Conservation (phyloP, 2,113 vertebrate genomes). For the Upupa epops region DNA sequence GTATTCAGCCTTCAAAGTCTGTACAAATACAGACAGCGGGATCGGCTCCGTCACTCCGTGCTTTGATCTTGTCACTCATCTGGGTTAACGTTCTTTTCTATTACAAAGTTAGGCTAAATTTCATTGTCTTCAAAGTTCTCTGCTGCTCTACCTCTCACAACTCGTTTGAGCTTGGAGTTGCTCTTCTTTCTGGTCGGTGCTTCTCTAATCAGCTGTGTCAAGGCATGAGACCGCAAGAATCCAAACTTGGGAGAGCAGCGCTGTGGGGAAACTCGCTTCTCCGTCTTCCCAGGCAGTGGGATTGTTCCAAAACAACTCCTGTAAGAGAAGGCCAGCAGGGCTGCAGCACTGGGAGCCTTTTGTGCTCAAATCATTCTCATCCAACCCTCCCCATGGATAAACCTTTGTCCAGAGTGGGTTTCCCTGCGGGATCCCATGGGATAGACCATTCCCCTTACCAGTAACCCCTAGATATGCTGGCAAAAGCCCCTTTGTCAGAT, state of each 20-base stretch:
- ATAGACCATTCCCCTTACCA: neutral
- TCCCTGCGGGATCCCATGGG: neutral
- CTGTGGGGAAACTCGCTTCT: conserved; percentile 7
- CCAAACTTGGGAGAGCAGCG: neutral
- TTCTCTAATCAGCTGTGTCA: conserved; percentile 19
- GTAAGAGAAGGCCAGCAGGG: neutral
- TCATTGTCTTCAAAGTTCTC: conserved; percentile 56
- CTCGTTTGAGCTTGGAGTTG: conserved; percentile 43
- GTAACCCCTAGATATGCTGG: neutral
- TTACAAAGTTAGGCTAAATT: conserved; percentile 65
- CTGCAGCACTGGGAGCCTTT: neutral
- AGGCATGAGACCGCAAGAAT: conserved; percentile 39
- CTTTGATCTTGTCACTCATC: conserved; percentile 67
- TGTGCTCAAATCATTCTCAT: neutral
- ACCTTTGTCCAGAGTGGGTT: neutral
- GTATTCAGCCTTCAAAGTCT: conserved; percentile 62
- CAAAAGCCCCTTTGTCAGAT: neutral
- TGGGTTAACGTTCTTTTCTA: conserved; percentile 51
- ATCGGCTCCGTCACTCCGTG: conserved; percentile 54
- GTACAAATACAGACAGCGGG: conserved; percentile 49
- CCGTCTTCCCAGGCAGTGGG: neutral
- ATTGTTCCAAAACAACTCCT: conserved; percentile 20
- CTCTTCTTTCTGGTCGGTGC: neutral
- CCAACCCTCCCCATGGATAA: neutral
- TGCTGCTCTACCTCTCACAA: conserved; percentile 28